Percentiles rank a stretch among this genome's conserved stretches.
Conservation (phyloP, 2,888 invertebrate species). For the Diachrysia chrysitis region DNA sequence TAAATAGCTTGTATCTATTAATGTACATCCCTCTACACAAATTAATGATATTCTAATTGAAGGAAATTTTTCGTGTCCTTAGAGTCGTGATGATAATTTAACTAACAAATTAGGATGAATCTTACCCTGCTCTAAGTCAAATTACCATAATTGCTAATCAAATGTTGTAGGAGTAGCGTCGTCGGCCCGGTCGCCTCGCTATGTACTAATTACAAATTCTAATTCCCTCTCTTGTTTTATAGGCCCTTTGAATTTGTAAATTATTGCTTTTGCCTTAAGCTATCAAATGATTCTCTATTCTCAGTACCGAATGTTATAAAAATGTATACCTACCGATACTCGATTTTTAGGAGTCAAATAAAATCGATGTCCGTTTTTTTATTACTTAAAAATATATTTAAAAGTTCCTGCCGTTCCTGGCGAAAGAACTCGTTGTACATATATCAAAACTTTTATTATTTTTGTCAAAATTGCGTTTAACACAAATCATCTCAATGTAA, state of each 20-base stretch:
- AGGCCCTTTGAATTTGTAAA: conserved; percentile 88
- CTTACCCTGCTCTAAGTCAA: conserved; percentile 88
- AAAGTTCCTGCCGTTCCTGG: too few relatives aligned
- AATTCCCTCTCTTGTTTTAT: conserved; percentile 88
- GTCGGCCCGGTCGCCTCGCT: conserved; percentile 74
- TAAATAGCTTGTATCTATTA: conserved; percentile 18
- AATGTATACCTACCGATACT: conserved; percentile 34
- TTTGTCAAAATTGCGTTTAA: too few relatives aligned
- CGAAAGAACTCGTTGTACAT: too few relatives aligned
- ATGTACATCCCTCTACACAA: conserved; percentile 12
- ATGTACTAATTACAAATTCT: conserved; percentile 88
- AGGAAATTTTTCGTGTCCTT: conserved; percentile 69
- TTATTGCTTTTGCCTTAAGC: conserved; percentile 80
- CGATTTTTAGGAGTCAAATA: conserved; percentile 19
- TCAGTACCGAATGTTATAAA: conserved; percentile 17
- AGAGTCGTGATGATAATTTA: conserved; percentile 83
- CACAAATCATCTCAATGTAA: neutral
- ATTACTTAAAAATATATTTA: too few relatives aligned
- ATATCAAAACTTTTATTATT: too few relatives aligned
- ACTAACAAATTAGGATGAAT: conserved; percentile 88
- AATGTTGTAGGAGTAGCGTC: conserved; percentile 85
- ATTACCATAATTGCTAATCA: conserved; percentile 89
- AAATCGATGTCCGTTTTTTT: conserved; percentile 1
- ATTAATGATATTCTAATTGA: conserved; percentile 62
- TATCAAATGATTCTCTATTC: conserved; percentile 78